phyloP scores from a whole-genome alignment of 1,140 invertebrate species.

The Periplaneta americana region DNA sequence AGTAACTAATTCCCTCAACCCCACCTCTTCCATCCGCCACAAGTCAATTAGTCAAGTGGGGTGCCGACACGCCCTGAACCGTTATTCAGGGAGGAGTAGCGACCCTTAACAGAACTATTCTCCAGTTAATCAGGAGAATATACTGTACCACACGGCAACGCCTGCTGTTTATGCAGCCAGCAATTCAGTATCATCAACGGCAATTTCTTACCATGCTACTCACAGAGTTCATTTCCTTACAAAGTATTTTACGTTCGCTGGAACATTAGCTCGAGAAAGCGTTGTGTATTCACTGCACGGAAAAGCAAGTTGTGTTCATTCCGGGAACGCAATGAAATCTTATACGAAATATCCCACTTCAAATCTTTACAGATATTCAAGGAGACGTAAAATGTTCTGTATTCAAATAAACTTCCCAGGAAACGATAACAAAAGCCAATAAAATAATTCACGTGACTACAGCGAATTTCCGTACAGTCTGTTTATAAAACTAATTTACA shows the following conservation, averaged over 20 bases:
- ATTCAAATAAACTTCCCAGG: no score
- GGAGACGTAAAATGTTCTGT: no score
- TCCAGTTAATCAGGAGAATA: neutral
- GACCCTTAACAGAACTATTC: neutral
- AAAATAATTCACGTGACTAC: no score
- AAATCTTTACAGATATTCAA: no score
- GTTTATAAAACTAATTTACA: no score
- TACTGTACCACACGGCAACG: neutral
- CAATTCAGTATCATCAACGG: neutral
- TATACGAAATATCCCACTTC: no score
- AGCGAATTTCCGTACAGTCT: no score
- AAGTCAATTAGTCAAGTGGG: neutral
- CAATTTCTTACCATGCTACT: neutral
- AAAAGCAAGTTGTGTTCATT: neutral
- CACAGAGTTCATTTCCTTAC: neutral
- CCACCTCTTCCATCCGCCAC: neutral
- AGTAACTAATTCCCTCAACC: neutral
- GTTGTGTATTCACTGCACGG: neutral
- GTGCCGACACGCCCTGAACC: neutral
- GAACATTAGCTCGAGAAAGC: neutral
- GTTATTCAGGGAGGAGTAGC: neutral
- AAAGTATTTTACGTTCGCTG: neutral
- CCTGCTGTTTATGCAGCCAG: neutral
- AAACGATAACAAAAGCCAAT: no score
- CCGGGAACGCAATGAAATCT: no score